Conservation (phyloP, 2,113 vertebrate genomes). For the Buteo buteo region DNA sequence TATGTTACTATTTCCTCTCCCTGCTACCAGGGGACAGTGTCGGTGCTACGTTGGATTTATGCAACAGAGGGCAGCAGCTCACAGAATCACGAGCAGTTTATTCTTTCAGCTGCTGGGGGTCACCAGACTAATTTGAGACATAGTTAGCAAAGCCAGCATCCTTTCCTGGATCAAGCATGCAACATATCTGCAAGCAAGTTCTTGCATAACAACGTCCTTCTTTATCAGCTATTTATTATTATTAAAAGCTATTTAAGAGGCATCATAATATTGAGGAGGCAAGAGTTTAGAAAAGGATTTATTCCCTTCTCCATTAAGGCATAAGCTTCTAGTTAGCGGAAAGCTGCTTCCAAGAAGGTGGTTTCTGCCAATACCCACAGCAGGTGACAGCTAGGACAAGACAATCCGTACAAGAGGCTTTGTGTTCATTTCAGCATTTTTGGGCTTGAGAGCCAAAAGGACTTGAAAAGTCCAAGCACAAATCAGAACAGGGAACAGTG, state of each 20-base stretch:
- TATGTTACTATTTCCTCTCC: background rate
- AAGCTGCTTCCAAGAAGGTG: background rate
- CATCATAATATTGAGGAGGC: background rate
- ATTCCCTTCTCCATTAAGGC: background rate
- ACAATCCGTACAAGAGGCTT: background rate
- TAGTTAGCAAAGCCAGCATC: background rate
- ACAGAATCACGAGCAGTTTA: background rate
- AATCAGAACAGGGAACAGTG: background rate
- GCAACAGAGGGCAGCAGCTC: constrained; percentile 52
- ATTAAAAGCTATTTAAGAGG: background rate
- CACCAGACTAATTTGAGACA: background rate
- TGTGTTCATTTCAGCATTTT: background rate
- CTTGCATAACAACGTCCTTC: background rate
- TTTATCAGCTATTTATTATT: background rate
- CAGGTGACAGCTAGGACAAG: background rate
- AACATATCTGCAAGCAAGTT: background rate
- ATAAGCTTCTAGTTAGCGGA: background rate
- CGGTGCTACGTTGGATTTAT: background rate
- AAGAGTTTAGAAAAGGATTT: background rate
- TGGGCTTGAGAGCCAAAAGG: background rate
- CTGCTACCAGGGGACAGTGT: background rate
- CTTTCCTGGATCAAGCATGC: background rate
- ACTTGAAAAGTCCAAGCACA: background rate
- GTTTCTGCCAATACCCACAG: background rate
- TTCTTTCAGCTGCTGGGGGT: background rate